Evolutionary conservation across 2,888 invertebrate genomes (phyloP).

Genomic region (Spisula solida): DNA sequence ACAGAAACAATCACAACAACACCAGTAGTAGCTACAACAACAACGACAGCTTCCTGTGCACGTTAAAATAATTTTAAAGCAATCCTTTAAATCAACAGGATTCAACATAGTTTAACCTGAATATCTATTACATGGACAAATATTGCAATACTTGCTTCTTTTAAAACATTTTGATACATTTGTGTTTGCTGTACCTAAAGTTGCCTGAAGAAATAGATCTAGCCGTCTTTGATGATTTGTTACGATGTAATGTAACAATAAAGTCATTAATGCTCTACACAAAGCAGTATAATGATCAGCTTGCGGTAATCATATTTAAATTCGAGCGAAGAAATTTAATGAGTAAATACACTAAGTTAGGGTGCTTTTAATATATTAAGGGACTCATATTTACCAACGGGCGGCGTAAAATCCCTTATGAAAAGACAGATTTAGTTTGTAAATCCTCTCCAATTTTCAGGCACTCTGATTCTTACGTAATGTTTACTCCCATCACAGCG

Average conservation of each 20-base stretch:
- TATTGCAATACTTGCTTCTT: too few relatives aligned
- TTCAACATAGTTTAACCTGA: too few relatives aligned
- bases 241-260: neutral
- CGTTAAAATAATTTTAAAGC: too few relatives aligned
- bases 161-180: too few relatives aligned
- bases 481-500: neutral
- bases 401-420: conserved; percentile 6
- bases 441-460: conserved; percentile 4
- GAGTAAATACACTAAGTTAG: neutral
- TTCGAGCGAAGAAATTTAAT: conserved; percentile 3
- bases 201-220: too few relatives aligned
- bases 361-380: neutral
- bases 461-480: conserved; percentile 7
- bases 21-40: too few relatives aligned
- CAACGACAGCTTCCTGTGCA: too few relatives aligned
- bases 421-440: neutral
- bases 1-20: too few relatives aligned
- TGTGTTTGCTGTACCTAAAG: too few relatives aligned
- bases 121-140: too few relatives aligned
- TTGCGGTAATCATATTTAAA: neutral
- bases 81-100: too few relatives aligned
- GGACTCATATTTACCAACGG: neutral
- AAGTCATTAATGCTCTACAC: neutral
- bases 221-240: too few relatives aligned
- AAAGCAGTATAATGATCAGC: neutral